phyloP scores from a whole-genome alignment of 2,113 vertebrate species.

The Cochlearius cochlearius region DNA sequence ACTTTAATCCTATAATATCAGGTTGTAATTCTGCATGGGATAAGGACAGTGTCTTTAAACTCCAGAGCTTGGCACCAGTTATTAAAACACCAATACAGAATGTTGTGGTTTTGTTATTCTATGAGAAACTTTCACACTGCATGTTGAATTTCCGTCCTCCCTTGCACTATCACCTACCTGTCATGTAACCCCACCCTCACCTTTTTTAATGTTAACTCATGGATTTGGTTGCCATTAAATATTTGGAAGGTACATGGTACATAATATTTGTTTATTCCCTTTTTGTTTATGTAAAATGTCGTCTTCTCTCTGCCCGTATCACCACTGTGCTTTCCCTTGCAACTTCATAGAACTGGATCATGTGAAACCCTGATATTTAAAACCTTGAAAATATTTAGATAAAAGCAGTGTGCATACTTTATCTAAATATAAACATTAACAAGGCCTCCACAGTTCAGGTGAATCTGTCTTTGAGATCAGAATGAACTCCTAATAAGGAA shows the following conservation, averaged over 20 bases:
- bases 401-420: not conserved
- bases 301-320: not conserved
- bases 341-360: constrained; percentile 13
- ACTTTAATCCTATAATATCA: not conserved
- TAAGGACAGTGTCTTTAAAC: not conserved
- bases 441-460: not conserved
- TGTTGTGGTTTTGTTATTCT: not conserved
- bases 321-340: not conserved
- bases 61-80: not conserved
- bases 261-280: not conserved
- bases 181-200: not conserved
- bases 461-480: not conserved
- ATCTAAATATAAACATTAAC: not conserved
- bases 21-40: not conserved
- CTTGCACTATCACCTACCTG: not conserved
- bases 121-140: not conserved
- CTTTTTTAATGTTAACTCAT: not conserved
- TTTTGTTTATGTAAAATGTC: not conserved
- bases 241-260: not conserved
- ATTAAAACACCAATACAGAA: not conserved
- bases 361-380: not conserved
- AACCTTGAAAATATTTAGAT: not conserved
- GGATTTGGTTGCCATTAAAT: not conserved
- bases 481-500: not conserved
- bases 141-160: not conserved